phyloP scores from a whole-genome alignment of 2,113 vertebrate genomes.

The Semicossyphus pulcher region DNA sequence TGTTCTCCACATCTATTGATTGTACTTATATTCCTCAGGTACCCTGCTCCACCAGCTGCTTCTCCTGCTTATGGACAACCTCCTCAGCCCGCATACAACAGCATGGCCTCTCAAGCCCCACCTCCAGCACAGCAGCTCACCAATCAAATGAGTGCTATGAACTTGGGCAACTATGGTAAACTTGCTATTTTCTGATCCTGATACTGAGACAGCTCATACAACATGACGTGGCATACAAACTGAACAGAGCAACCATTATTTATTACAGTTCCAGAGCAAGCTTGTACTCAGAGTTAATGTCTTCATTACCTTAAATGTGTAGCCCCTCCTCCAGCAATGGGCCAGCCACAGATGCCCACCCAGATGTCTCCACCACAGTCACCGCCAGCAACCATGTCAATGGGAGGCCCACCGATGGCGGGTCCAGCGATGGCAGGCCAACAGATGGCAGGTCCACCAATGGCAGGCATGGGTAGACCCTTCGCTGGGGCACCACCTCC shows the following conservation, averaged over 20 bases:
- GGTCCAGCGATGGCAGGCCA: background rate
- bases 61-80: slow-evolving; percentile 76
- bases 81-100: slow-evolving; percentile 77
- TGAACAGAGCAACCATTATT: too few relatives aligned
- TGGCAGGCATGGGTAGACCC: slow-evolving; percentile 75
- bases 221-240: background rate
- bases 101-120: slow-evolving; percentile 65
- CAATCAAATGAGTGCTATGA: slow-evolving; percentile 89
- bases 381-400: slow-evolving; percentile 74
- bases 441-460: slow-evolving; percentile 54
- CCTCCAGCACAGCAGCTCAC: slow-evolving; percentile 85
- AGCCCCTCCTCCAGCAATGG: slow-evolving; percentile 64
- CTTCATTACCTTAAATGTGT: too few relatives aligned
- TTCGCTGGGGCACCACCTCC: slow-evolving; percentile 79
- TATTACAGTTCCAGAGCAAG: too few relatives aligned
- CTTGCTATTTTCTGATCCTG: background rate
- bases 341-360: slow-evolving; percentile 74
- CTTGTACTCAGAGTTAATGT: background rate
- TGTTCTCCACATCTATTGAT: background rate
- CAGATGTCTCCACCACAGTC: slow-evolving; percentile 75
- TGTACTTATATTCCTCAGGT: slow-evolving; percentile 54
- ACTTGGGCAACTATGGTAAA: slow-evolving; percentile 89
- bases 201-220: background rate
- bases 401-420: slow-evolving; percentile 69
- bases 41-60: slow-evolving; percentile 62